Evolutionary conservation across 2,797 vertebrate genomes (phyloP).

Genomic region (Channallabes apus): DNA sequence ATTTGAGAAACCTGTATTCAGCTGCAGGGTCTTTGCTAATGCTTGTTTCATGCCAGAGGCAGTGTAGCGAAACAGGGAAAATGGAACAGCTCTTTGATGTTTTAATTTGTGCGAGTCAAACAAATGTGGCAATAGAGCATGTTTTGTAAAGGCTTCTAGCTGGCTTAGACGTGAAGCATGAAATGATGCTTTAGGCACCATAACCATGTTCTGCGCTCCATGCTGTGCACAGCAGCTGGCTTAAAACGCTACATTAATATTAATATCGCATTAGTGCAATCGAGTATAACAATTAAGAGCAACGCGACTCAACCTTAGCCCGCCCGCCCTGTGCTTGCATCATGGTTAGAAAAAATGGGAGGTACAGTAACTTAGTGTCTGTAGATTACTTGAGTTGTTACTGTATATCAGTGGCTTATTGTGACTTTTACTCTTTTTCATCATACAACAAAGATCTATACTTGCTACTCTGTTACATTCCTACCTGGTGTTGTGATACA

Average conservation of each 20-base stretch:
- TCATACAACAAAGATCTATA: too few species aligned
- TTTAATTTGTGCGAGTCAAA: conserved; percentile 1
- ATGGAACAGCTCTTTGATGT: not conserved
- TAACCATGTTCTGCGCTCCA: not conserved
- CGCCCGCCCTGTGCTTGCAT: not conserved
- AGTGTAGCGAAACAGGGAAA: not conserved
- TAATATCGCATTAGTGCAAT: not conserved
- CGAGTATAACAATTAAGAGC: not conserved
- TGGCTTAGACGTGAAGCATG: not conserved
- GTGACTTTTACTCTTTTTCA: too few species aligned
- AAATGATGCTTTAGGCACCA: conserved; percentile 3
- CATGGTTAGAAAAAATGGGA: not conserved
- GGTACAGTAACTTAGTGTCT: not conserved
- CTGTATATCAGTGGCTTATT: too few species aligned
- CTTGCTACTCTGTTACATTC: too few species aligned
- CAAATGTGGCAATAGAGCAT: not conserved
- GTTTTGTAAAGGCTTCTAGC: conserved; percentile 9
- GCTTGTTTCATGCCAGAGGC: not conserved
- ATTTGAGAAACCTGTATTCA: not conserved
- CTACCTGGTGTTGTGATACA: too few species aligned
- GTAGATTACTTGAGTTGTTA: too few species aligned
- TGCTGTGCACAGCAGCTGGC: conserved; percentile 7
- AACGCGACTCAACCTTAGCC: not conserved
- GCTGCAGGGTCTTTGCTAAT: not conserved
- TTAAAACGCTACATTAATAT: conserved; percentile 7